Conservation (phyloP, 2,888 invertebrate genomes). For the Scaptomyza polygonia region DNA sequence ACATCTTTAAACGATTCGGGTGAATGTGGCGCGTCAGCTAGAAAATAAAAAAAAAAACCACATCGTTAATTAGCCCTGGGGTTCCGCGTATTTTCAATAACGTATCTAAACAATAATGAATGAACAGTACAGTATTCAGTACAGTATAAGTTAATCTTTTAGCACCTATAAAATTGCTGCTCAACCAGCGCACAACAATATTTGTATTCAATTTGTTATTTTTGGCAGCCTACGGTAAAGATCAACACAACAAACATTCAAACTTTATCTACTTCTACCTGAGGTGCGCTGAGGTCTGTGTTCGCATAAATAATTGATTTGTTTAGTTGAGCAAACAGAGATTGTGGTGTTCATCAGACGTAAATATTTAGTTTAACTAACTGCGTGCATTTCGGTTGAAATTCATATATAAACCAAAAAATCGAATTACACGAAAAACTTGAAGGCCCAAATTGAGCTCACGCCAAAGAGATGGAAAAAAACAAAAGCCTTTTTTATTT, state of each 20-base stretch:
- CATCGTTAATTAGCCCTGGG: constrained; percentile 29
- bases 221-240: constrained; percentile 64
- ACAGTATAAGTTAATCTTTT: too few relatives aligned
- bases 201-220: constrained; percentile 69
- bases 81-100: neutral
- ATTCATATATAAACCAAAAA: constrained; percentile 39
- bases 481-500: constrained; percentile 5
- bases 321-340: constrained; percentile 65
- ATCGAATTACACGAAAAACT: constrained; percentile 39
- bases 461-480: constrained; percentile 26
- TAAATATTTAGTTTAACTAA: constrained; percentile 73
- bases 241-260: constrained; percentile 37
- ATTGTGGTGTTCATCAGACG: constrained; percentile 56
- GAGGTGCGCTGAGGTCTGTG: constrained; percentile 33
- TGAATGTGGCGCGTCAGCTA: constrained; percentile 88
- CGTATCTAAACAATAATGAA: neutral
- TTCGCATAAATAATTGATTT: constrained; percentile 74
- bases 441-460: constrained; percentile 53
- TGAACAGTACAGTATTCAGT: constrained; percentile 1
- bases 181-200: constrained; percentile 51
- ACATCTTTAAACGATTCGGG: constrained; percentile 91
- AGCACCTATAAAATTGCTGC: constrained; percentile 66
- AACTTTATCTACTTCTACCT: constrained; percentile 44
- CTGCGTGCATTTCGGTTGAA: constrained; percentile 65
- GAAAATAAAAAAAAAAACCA: constrained; percentile 40